A percentile compares a stretch with the other conserved stretches of the same genome.
These are phyloP conservation scores for Callosobruchus maculatus DNA, from an alignment of 2,888 invertebrate genomes.

Conservation along the genomic window DNA sequence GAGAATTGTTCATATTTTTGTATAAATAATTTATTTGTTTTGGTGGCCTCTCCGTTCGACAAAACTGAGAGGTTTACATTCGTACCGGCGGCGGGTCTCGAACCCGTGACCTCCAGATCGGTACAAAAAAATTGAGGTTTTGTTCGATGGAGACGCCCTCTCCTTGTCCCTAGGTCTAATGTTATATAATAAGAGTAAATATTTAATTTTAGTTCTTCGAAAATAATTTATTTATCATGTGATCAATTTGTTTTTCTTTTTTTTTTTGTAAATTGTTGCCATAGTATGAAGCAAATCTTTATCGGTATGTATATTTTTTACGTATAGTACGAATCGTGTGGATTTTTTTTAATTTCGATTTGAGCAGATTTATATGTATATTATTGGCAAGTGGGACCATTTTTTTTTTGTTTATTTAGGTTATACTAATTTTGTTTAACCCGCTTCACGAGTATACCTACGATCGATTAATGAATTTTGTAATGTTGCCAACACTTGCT, in stretches of 20 bases:
- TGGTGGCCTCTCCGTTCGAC: conserved; percentile 20
- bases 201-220: conserved; percentile 10
- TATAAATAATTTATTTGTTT: conserved; percentile 34
- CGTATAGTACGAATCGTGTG: conserved; percentile 9
- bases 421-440: conserved; percentile 40
- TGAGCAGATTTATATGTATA: conserved; percentile 18
- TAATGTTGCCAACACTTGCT: conserved; percentile 18
- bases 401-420: conserved; percentile 36
- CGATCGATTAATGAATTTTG: conserved; percentile 11
- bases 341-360: conserved; percentile 12
- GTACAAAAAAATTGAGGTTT: too few species aligned
- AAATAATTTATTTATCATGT: conserved; percentile 9
- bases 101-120: too few species aligned
- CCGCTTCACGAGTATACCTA: conserved; percentile 22
- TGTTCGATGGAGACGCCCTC: conserved; percentile 22
- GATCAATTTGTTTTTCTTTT: conserved; percentile 15
- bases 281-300: conserved; percentile 32
- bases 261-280: conserved; percentile 36
- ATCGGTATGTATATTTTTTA: conserved; percentile 31
- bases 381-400: conserved; percentile 44
- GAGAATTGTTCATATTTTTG: conserved; percentile 47
- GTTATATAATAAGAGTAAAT: conserved; percentile 6
- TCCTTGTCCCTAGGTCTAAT: conserved; percentile 17
- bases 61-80: conserved; percentile 38
- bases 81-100: too few species aligned